A percentile compares a stretch with the other conserved stretches of the same genome.
Conservation (phyloP, 2,888 invertebrate species). For the Trilocha varians region DNA sequence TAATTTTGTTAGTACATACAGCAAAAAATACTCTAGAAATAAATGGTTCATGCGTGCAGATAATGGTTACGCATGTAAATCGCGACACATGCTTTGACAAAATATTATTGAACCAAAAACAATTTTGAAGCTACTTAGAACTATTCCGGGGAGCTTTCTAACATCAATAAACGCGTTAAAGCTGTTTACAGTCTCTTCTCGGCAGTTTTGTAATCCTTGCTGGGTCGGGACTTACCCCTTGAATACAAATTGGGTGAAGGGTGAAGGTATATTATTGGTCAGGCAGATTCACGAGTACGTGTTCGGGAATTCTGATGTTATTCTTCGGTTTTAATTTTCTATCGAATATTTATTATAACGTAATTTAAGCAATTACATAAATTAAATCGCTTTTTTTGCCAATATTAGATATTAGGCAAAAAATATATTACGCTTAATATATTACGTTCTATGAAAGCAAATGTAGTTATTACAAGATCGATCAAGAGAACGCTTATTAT, state of each 20-base stretch:
- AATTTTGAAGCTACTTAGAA: slow-evolving; percentile 1
- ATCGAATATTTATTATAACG: background rate
- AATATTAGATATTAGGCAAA: too few relatives aligned
- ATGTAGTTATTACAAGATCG: too few relatives aligned
- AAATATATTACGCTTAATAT: too few relatives aligned
- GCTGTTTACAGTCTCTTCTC: slow-evolving; percentile 45
- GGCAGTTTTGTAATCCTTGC: slow-evolving; percentile 48
- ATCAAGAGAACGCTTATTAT: too few relatives aligned
- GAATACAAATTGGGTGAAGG: slow-evolving; percentile 52
- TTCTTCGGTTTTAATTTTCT: background rate
- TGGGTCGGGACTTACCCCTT: slow-evolving; percentile 26
- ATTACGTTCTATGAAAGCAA: too few relatives aligned
- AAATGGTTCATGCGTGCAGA: too few relatives aligned
- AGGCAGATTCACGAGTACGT: slow-evolving; percentile 54
- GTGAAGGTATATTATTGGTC: slow-evolving; percentile 55
- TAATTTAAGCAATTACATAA: too few relatives aligned
- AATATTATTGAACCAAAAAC: background rate
- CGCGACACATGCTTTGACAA: background rate
- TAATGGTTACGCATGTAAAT: background rate
- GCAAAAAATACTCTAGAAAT: too few relatives aligned
- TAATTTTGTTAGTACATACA: too few relatives aligned
- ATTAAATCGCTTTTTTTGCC: too few relatives aligned
- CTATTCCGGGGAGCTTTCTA: slow-evolving; percentile 21
- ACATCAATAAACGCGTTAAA: slow-evolving; percentile 40
- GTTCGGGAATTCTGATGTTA: slow-evolving; percentile 26